Percentiles rank a stretch among this genome's conserved stretches.
phyloP scores from a whole-genome alignment of 64 coral and sea anemone genomes.

The Montipora foliosa region DNA sequence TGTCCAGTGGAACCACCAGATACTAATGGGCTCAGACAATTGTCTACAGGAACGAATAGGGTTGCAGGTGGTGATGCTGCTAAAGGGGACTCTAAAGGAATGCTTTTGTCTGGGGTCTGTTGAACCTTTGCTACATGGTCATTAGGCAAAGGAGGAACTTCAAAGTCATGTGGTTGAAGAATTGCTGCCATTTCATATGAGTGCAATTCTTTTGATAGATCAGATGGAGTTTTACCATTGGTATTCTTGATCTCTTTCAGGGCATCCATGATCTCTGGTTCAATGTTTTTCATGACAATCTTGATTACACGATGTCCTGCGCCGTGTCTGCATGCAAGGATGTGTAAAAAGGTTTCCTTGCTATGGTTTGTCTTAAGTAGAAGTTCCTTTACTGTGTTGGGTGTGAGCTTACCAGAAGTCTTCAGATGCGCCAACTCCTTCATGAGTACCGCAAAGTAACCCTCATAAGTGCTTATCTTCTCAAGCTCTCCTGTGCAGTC shows the following conservation, averaged over 20 bases:
- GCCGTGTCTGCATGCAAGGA: conserved; percentile 29
- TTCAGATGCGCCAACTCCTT: conserved; percentile 3
- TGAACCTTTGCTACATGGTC: neutral
- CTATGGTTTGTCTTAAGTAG: conserved; percentile 21
- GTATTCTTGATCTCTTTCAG: neutral
- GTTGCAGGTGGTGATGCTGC: neutral
- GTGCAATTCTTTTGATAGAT: conserved; percentile 30
- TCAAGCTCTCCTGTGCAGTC: conserved; percentile 33
- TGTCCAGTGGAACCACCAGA: neutral
- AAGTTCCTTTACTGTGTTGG: neutral
- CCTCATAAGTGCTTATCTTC: conserved; percentile 24
- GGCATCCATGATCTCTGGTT: conserved; percentile 34
- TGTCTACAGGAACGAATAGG: neutral
- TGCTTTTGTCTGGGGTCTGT: neutral
- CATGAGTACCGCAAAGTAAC: conserved; percentile 17
- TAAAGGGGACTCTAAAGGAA: neutral
- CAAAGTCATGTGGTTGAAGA: conserved; percentile 12
- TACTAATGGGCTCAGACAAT: neutral
- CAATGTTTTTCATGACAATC: conserved; percentile 10
- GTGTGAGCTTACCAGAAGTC: conserved; percentile 1
- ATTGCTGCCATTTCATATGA: conserved; percentile 48
- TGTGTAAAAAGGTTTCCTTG: conserved; percentile 35
- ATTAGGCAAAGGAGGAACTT: neutral
- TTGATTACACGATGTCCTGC: conserved; percentile 26
- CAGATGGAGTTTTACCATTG: conserved; percentile 12